Conservation (phyloP, 2,888 invertebrate species). For the Sesia bembeciformis region DNA sequence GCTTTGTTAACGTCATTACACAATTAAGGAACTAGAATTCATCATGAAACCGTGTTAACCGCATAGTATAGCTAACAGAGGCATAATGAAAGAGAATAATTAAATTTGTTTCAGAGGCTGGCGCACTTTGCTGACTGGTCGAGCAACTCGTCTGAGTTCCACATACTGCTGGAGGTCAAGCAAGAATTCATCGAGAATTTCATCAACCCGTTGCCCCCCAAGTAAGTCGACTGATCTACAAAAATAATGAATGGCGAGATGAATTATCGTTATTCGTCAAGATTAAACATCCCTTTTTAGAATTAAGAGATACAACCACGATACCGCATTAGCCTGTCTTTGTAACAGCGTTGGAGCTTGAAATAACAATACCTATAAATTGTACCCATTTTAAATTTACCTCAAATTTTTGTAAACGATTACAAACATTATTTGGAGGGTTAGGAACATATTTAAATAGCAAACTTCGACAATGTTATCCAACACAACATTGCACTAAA, state of each 20-base stretch:
- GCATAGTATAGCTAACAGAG: slow-evolving; percentile 14
- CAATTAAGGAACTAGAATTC: not conserved
- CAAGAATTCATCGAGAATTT: slow-evolving; percentile 81
- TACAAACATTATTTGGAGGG: no score
- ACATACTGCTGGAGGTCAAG: slow-evolving; percentile 81
- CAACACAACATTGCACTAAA: no score
- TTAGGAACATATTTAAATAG: no score
- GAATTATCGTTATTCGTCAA: slow-evolving; percentile 16
- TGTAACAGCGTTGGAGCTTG: no score
- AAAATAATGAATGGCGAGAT: slow-evolving; percentile 6
- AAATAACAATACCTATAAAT: no score
- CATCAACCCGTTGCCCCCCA: slow-evolving; percentile 71
- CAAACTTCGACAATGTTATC: no score
- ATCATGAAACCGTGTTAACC: slow-evolving; percentile 11
- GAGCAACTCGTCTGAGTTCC: slow-evolving; percentile 80
- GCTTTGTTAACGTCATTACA: not conserved
- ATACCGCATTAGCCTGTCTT: no score
- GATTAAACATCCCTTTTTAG: slow-evolving; percentile 14
- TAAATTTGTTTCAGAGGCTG: slow-evolving; percentile 66
- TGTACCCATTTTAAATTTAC: no score
- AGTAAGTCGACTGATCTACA: slow-evolving; percentile 54
- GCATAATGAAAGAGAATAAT: slow-evolving; percentile 30
- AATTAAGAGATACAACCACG: slow-evolving; percentile 13
- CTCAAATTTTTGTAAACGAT: no score
- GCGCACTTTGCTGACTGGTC: slow-evolving; percentile 87